phyloP scores from a whole-genome alignment of 30 jellyfish, hydroid and myxozoan species.

The Rhopilema esculentum region DNA sequence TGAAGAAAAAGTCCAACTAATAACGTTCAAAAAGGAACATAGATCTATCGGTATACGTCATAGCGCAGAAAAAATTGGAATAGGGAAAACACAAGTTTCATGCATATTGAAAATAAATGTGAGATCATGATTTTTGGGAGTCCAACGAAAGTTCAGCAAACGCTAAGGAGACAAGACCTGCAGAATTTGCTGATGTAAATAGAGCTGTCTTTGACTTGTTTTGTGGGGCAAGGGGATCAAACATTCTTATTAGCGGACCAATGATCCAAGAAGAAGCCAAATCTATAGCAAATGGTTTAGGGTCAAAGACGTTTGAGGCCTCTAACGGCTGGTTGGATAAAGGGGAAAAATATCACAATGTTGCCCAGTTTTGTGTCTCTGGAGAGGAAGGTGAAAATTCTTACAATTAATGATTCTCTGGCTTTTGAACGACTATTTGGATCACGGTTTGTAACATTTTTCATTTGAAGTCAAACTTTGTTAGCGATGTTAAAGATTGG shows the following conservation, averaged over 20 bases:
- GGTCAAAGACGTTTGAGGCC: no score
- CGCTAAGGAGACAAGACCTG: neutral
- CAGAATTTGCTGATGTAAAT: neutral
- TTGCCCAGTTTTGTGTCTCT: constrained; percentile 24
- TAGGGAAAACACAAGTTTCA: neutral
- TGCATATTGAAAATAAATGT: neutral
- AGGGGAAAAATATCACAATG: constrained; percentile 34
- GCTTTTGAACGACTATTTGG: no score
- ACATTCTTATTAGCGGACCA: constrained; percentile 4
- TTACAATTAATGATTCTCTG: no score
- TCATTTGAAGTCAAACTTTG: no score
- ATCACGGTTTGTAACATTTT: no score
- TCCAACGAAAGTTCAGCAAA: neutral
- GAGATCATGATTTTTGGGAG: neutral
- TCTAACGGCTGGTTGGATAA: no score
- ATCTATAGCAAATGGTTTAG: no score
- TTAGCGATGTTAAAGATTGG: no score
- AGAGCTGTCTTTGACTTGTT: neutral
- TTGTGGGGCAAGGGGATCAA: no score
- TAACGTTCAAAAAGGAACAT: neutral
- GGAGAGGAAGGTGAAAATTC: constrained; percentile 78
- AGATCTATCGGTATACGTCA: neutral
- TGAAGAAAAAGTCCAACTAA: neutral
- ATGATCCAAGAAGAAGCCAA: constrained; percentile 8
- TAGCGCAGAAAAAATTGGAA: neutral